Base-by-base conservation (phyloP, 2,888 invertebrate genomes). In the Caenorhabditis macrosperma region DNA sequence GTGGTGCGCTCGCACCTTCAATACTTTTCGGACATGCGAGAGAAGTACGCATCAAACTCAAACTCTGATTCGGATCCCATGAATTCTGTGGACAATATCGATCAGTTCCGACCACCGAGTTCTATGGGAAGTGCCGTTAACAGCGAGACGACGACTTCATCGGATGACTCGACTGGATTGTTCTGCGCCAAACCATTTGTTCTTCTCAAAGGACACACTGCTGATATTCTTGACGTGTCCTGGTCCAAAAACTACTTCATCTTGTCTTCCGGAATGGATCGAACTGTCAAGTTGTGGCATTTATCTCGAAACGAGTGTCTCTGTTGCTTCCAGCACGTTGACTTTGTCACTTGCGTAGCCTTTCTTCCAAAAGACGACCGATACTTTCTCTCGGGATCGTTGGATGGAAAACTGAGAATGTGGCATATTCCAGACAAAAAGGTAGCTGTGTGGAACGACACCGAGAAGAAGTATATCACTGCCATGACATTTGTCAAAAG, bases 381-480 rank as follows among this genome's bases (percentile, higher is more conserved):
- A n/a, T 94, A 97, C 91, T 99, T 99, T 92, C 92, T 99, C 38
- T 97, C 97, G 77, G 99, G 99, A 17, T 97, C 97, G 22, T 92
- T 99, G 55, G 99, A 99, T 91, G 98, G 99, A 1, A 99, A 98
- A 92, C 93, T 99, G 60, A 93, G 99, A n/a, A 92, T 99, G 7
- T 99, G 99, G 99, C 97, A 98, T 92, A 99, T 99, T 90, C 97
- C 98, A 0, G 98, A 99, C 91, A 99, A 99, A 91, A 82, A 83
- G 60, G 87, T 87, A 1, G 87, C 86, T 0, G 82, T 86, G 1
- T 87, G 87, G 87, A 86, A 87, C 67, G 87, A 74, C 33, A 74
- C 74, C 0, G 74, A 74, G 33, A 90, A 84, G 57, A 86, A 89
- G 72, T 88, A 91, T 78, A 89, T 90, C 63, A 91, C 91, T 1